Base-by-base conservation (phyloP, 92 coral and sea anemone genomes). In the Paramuricea clavata region DNA sequence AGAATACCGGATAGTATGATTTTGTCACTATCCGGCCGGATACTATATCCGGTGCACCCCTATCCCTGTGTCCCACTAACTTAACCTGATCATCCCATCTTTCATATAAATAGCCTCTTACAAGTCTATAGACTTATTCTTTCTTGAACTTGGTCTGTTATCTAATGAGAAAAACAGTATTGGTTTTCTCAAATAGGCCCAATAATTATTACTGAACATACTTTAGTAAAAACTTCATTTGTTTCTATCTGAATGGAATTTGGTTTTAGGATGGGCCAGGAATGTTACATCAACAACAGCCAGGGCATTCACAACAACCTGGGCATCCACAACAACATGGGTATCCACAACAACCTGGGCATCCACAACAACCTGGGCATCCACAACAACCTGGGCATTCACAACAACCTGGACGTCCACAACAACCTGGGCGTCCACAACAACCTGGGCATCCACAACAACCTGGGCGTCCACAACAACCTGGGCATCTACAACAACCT, bases 371-470 rank as follows among this genome's bases (percentile, higher is more conserved):
- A 69, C 72, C 72, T n/a, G n/a, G n/a, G 36, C 81, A 60, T 49
- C 88, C 32, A 12, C 76, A 28, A 21, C 86, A 69, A 69, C 72
- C 72, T n/a, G n/a, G n/a, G 36, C 81, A 60, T 49, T 81, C 32
- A 12, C 76, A 28, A 21, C 86, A 69, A 69, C 72, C 72, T n/a
- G n/a, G n/a, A 43, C 81, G 39, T 49, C 88, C 32, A 12, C 76
- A 28, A 21, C 86, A 69, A 69, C 72, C 72, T n/a, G n/a, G n/a
- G 36, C 81, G 39, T 49, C 88, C 32, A 12, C 76, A 28, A 21
- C 86, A 69, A 69, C 72, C 72, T n/a, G n/a, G n/a, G n/a, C 81
- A 68, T 13, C 57, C 21, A 23, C 43, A 15, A 36, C 17, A 23
- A 16, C 31, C 65, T n/a, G 59, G 54, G 31, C n/a, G n/a, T n/a